Conservation (phyloP, 2,797 vertebrate genomes). For the Toxotes lorentzi region DNA sequence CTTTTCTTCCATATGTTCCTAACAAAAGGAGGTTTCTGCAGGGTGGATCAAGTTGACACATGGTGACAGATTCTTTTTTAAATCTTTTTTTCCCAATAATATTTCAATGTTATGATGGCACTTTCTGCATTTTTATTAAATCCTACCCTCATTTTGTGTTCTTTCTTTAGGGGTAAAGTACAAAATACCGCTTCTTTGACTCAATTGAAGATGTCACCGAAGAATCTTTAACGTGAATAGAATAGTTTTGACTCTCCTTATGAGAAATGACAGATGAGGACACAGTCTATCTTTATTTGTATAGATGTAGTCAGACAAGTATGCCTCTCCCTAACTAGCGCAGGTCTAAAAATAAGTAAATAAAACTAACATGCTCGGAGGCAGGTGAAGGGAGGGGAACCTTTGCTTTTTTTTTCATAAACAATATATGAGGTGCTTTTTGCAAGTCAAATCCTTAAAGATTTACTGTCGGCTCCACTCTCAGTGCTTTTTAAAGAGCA, state of each 20-base stretch:
- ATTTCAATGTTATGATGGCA: slow-evolving; percentile 88
- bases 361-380: slow-evolving; percentile 86
- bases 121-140: slow-evolving; percentile 91
- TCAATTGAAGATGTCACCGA: slow-evolving; percentile 97
- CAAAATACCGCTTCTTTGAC: slow-evolving; percentile 89
- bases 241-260: slow-evolving; percentile 96
- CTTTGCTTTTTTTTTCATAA: slow-evolving; percentile 90
- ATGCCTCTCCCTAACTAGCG: slow-evolving; percentile 93
- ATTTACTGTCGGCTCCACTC: slow-evolving; percentile 76
- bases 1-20: slow-evolving; percentile 85
- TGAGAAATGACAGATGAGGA: slow-evolving; percentile 97
- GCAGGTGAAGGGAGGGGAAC: slow-evolving; percentile 85
- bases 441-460: slow-evolving; percentile 97
- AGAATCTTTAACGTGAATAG: slow-evolving; percentile 97
- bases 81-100: slow-evolving; percentile 71
- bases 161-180: slow-evolving; percentile 74
- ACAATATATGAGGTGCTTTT: slow-evolving; percentile 99
- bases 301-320: slow-evolving; percentile 95
- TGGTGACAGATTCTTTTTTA: slow-evolving; percentile 91
- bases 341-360: slow-evolving; percentile 98
- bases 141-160: slow-evolving; percentile 85
- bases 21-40: slow-evolving; percentile 81
- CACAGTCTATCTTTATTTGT: slow-evolving; percentile 95
- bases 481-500: slow-evolving; percentile 78
- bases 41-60: slow-evolving; percentile 93